phyloP scores from a whole-genome alignment of 2,113 vertebrate species.

The Aegotheles bennettii region DNA sequence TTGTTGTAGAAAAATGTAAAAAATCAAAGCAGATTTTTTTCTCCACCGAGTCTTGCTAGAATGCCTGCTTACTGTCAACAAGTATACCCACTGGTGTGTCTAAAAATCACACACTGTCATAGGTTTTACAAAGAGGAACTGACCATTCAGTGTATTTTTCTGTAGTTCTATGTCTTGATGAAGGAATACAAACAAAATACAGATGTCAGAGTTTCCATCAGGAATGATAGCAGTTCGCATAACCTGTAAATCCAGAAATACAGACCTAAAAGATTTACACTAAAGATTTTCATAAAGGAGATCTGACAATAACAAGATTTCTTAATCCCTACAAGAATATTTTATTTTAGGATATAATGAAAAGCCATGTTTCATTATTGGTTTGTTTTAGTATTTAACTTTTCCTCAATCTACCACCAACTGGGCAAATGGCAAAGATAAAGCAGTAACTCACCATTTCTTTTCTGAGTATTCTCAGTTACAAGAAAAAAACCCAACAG shows the following conservation, averaged over 20 bases:
- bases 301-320: background rate
- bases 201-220: background rate
- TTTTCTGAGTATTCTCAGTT: background rate
- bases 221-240: background rate
- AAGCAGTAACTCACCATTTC: background rate
- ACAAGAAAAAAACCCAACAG: background rate
- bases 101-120: background rate
- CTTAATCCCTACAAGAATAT: background rate
- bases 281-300: background rate
- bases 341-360: background rate
- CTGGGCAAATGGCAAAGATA: background rate
- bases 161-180: background rate
- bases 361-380: background rate
- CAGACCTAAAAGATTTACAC: background rate
- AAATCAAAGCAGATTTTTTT: background rate
- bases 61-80: background rate
- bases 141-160: background rate
- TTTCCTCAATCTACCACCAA: background rate
- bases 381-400: background rate
- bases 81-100: background rate
- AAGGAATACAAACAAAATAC: background rate
- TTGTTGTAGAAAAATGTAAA: background rate
- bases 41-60: background rate
- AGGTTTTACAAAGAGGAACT: background rate
- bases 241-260: background rate